These are phyloP conservation scores for Sarcophilus harrisii DNA, from an alignment of 2,797 vertebrate species.

Conservation along the genomic window DNA sequence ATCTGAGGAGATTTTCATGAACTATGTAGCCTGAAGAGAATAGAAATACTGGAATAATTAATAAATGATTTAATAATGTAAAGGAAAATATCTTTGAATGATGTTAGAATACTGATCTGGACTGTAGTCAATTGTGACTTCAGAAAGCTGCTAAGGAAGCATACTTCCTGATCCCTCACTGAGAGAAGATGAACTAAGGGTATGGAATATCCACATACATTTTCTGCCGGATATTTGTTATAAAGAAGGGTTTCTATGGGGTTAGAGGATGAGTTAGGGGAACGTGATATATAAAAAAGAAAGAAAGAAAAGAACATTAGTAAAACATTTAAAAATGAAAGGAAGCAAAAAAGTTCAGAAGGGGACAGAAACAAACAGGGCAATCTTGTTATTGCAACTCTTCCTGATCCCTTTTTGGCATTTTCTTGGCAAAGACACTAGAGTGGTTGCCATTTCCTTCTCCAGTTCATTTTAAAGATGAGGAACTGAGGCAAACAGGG, in stretches of 20 bases:
- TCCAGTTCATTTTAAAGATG: not conserved
- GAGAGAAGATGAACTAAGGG: not conserved
- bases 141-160: not conserved
- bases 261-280: not conserved
- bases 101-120: not conserved
- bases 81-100: not conserved
- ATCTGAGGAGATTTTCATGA: not conserved
- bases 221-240: not conserved
- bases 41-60: not conserved
- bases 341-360: not conserved
- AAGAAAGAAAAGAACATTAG: not conserved
- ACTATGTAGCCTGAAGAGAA: not conserved
- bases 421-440: not conserved
- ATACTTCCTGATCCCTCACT: not conserved
- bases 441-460: not conserved
- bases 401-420: not conserved
- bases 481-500: not conserved
- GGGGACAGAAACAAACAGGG: not conserved
- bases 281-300: not conserved
- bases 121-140: not conserved
- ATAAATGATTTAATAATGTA: not conserved
- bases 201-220: not conserved
- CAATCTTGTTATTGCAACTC: not conserved
- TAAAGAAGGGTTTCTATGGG: not conserved
- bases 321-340: not conserved